Base-by-base conservation (phyloP, 2,888 invertebrate genomes). In the Athrips mouffetella region DNA sequence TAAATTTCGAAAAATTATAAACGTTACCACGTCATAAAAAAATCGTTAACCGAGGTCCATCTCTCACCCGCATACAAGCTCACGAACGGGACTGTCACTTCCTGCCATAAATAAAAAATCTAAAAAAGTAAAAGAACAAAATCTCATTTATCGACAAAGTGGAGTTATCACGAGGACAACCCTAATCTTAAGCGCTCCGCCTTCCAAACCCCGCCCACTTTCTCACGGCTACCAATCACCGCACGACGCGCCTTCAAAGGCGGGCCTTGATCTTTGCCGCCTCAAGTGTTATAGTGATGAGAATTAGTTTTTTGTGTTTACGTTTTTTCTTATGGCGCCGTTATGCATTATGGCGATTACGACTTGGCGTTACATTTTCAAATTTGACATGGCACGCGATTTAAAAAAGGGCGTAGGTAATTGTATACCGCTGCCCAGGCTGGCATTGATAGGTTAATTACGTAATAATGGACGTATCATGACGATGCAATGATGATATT, bases 71-170 rank as follows among this genome's bases (percentile, higher is more conserved):
- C 67, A 60, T 59, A 57, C 65, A 20, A 62, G 65, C 60, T 41
- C 46, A 41, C 35, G 59, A 73, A 65, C 73, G 73, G 69, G 73
- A 73, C 78, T 77, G 76, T 83, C 80, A 79, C 76, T 80, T 71
- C 73, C 70, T 67, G 60, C 71, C 72, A 77, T 85, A 84, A 85
- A 85, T 83, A 70, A 77, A 72, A 73, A 71, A 71, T 66, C 58
- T 65, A 15, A 70, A 75, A 73, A 66, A 63, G 61, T 44, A 23
- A 55, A 60, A 53, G 63, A 63, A 72, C 69, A 78, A 83, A 13
- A 80, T 75, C 70, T 64, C 70, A 72, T 73, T 80, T 80, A 82
- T 85, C 86, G 85, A 85, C 79, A 83, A 76, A 67, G 67, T 53
- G 56, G 58, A 59, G 59, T 59, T 63, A 65, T 63, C 62, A 54